phyloP scores from a whole-genome alignment of 2,797 vertebrate species.

The Acipenser ruthenus region DNA sequence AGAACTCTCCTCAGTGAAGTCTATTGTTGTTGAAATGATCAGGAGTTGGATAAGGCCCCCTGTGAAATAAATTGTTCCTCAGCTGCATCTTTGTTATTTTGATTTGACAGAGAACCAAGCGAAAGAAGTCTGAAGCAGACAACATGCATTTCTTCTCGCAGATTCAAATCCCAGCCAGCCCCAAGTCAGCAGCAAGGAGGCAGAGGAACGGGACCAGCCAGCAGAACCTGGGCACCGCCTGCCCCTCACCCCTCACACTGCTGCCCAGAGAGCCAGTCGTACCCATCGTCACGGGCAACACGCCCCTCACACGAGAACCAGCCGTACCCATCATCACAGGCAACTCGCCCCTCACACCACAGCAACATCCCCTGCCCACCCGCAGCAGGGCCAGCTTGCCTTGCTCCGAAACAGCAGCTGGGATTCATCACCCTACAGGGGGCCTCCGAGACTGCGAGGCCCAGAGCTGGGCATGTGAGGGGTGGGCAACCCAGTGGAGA shows the following conservation, averaged over 20 bases:
- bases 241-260: conserved; percentile 45
- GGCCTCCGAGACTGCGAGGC: conserved; percentile 27
- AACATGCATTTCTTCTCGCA: too few species aligned
- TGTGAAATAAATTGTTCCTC: too few species aligned
- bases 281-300: conserved; percentile 60
- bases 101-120: too few species aligned
- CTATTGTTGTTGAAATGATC: too few species aligned
- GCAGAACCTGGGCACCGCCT: conserved; percentile 22
- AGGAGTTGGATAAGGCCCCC: too few species aligned
- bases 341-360: conserved; percentile 57
- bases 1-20: too few species aligned
- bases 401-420: not conserved
- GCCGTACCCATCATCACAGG: conserved; percentile 57
- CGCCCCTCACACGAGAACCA: conserved; percentile 39
- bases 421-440: conserved; percentile 32
- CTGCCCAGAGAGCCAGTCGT: conserved; percentile 4
- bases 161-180: too few species aligned
- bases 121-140: too few species aligned
- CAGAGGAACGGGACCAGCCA: too few species aligned
- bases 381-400: conserved; percentile 25
- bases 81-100: too few species aligned
- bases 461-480: too few species aligned
- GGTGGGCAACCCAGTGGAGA: conserved; percentile 44
- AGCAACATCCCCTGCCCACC: conserved; percentile 53
- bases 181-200: too few species aligned